Conservation (phyloP, 2,113 vertebrate genomes). For the Hippocampus zosterae region DNA sequence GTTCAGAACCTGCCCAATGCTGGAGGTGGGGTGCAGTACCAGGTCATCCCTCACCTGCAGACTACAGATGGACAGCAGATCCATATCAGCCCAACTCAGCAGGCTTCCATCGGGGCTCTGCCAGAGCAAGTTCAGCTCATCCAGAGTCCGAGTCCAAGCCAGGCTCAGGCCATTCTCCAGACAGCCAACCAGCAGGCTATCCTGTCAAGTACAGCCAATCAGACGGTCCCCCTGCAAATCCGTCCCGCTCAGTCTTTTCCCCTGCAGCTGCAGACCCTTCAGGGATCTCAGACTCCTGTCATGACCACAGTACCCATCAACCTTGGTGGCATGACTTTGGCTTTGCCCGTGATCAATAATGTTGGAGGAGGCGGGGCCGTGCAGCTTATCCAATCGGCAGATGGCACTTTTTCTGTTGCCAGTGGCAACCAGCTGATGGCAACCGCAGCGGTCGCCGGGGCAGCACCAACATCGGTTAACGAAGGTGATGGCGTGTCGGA, state of each 20-base stretch:
- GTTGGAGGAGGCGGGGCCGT: conserved; percentile 81
- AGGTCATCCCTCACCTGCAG: conserved; percentile 98
- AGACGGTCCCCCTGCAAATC: conserved; percentile 90
- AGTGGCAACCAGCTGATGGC: conserved; percentile 87
- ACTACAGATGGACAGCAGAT: conserved; percentile 93
- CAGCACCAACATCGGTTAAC: conserved; percentile 62
- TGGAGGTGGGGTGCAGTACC: conserved; percentile 88
- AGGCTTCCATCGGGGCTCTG: conserved; percentile 73
- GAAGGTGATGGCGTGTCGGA: conserved; percentile 79
- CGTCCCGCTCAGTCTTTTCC: conserved; percentile 93
- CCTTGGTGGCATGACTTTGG: conserved; percentile 92
- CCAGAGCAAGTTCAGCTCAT: conserved; percentile 95
- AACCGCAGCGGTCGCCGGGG: conserved; percentile 76
- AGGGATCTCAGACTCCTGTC: conserved; percentile 87
- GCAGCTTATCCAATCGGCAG: conserved; percentile 84
- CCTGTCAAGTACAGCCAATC: conserved; percentile 85
- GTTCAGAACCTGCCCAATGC: conserved; percentile 85
- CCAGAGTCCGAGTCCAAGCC: conserved; percentile 77
- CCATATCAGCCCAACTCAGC: conserved; percentile 84
- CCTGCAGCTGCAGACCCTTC: conserved; percentile 89
- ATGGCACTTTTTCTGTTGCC: conserved; percentile 86
- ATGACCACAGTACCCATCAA: conserved; percentile 97
- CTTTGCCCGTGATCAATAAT: conserved; percentile 92
- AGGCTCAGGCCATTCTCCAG: conserved; percentile 86
- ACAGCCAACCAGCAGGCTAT: conserved; percentile 71